Base-by-base conservation (phyloP, 2,113 vertebrate genomes). In the Dendrocopos noguchii region DNA sequence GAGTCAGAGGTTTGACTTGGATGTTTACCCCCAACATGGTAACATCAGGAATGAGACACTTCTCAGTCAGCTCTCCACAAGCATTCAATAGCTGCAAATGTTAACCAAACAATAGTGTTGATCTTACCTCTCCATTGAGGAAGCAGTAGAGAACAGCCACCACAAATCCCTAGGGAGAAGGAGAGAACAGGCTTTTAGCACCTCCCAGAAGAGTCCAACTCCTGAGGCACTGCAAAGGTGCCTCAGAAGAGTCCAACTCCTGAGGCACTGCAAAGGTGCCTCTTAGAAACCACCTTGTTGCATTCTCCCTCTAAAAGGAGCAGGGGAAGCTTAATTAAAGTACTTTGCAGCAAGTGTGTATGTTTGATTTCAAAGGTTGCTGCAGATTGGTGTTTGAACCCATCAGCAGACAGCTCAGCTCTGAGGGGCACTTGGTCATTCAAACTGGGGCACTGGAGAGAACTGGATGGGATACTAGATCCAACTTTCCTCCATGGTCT, bases 101-200 rank as follows among this genome's bases (percentile, higher is more conserved):
- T 4, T 5, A 55, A 33, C 12, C n/a, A 39, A 59, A 80, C 2
- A 6, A 2, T 3, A 3, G 7, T 47, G 29, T 14, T 21, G 70
- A 34, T 42, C 98, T 98, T 97, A 98, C 98, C 98, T 98, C 98
- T 0, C 98, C 98, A 2, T 98, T 98, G 89, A 98, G 97, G 72
- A 98, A 98, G 87, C 98, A 98, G 94, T 98, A 98, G 22, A 98
- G 97, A 24, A 98, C 61, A 6, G 98, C 98, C 82, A 98, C 98
- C 93, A 98, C 97, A 19, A 97, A 98, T 5, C 98, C 98, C 98
- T 98, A 83, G 61, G 72, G 60, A 76, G 57, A 84, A 55, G 39
- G 14, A 94, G 12, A 67, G 22, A 73, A 56, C 15, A 84, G 36
- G 52, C 10, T 53, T 83, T 92, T 52, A 97, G 88, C 74, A 87